These are phyloP conservation scores for Caenorhabditis remanei DNA, from an alignment of 1,140 invertebrate genomes.

Conservation along the genomic window DNA sequence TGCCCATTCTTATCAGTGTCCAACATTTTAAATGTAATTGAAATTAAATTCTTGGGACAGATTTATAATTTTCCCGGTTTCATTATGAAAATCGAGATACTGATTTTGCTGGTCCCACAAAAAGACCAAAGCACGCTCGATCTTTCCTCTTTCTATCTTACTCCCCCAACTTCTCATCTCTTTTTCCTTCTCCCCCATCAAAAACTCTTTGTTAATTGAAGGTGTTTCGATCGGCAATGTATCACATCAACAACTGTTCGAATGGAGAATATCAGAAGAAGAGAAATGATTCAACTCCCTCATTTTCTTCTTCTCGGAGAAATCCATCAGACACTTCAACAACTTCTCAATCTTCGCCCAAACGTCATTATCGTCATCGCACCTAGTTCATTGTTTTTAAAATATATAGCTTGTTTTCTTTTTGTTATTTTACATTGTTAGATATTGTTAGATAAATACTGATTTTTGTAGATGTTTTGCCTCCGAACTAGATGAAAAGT, in stretches of 20 bases:
- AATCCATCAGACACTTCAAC: too few relatives aligned
- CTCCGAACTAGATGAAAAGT: too few relatives aligned
- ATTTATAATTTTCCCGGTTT: too few relatives aligned
- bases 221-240: conserved; percentile 46
- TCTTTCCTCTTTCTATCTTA: too few relatives aligned
- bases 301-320: background rate
- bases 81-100: too few relatives aligned
- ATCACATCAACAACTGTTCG: conserved; percentile 54
- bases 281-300: background rate
- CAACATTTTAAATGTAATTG: too few relatives aligned
- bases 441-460: background rate
- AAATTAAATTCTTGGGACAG: too few relatives aligned
- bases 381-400: background rate
- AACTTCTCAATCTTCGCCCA: background rate
- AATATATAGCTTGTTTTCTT: background rate
- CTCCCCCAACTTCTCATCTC: background rate
- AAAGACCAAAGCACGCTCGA: background rate
- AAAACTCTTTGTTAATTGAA: background rate
- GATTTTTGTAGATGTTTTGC: background rate
- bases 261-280: background rate
- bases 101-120: too few relatives aligned
- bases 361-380: background rate
- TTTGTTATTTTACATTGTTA: background rate
- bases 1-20: too few relatives aligned
- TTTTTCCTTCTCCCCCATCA: background rate